These are phyloP conservation scores for Megaleporinus macrocephalus DNA, from an alignment of 2,113 vertebrate genomes.

Conservation along the genomic window DNA sequence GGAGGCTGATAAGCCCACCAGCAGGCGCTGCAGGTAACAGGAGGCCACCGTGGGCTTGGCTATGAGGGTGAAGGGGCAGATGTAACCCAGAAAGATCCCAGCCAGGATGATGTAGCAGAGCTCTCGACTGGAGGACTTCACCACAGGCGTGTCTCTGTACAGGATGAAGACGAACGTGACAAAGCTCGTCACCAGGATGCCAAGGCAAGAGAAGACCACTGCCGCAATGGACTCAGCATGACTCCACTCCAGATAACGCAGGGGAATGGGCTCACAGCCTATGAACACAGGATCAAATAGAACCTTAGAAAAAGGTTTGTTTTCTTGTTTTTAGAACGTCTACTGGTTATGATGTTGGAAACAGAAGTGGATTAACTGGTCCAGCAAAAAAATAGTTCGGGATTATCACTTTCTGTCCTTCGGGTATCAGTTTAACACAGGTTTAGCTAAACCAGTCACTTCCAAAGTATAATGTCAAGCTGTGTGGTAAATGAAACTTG, in stretches of 20 bases:
- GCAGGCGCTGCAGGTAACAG: conserved; percentile 94
- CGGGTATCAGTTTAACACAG: no score
- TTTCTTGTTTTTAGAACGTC: not conserved
- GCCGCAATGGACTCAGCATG: conserved; percentile 95
- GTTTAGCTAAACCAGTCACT: no score
- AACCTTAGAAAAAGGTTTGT: not conserved
- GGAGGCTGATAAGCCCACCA: conserved; percentile 94
- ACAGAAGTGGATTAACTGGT: no score
- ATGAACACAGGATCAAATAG: conserved; percentile 41
- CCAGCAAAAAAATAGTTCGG: not conserved
- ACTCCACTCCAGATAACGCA: conserved; percentile 94
- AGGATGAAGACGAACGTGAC: conserved; percentile 95
- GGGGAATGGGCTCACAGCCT: conserved; percentile 89
- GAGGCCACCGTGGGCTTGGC: conserved; percentile 89
- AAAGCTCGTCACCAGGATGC: conserved; percentile 94
- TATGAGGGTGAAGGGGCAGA: conserved; percentile 96
- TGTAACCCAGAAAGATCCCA: conserved; percentile 94
- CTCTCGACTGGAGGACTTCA: conserved; percentile 96
- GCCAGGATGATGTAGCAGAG: conserved; percentile 97
- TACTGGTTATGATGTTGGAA: not conserved
- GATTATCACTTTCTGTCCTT: no score
- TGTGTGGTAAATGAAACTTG: no score
- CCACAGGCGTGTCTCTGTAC: conserved; percentile 96
- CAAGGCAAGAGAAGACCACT: conserved; percentile 93
- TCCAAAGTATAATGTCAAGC: no score